A percentile compares a stretch with the other conserved stretches of the same genome.
Conservation (phyloP, 2,113 vertebrate genomes). For the Heloderma charlesbogerti region DNA sequence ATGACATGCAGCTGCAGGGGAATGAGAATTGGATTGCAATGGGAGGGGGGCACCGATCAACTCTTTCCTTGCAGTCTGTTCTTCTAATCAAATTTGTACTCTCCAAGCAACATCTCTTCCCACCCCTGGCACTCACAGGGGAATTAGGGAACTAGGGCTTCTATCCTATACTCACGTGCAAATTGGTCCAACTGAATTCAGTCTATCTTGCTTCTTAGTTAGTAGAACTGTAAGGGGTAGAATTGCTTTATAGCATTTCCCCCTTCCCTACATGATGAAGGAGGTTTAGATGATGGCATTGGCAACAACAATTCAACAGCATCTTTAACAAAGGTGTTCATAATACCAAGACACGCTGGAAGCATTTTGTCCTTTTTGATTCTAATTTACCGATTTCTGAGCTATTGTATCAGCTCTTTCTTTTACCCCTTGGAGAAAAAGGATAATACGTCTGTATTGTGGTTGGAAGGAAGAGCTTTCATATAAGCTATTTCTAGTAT, state of each 20-base stretch:
- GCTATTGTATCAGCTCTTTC: slow-evolving; percentile 62
- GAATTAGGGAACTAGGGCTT: no score
- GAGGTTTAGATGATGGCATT: slow-evolving; percentile 42
- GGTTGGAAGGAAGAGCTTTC: slow-evolving; percentile 61
- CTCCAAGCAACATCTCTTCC: neutral
- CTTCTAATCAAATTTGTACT: neutral
- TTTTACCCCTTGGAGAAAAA: slow-evolving; percentile 45
- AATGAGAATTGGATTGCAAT: no score
- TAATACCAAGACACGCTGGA: slow-evolving; percentile 44
- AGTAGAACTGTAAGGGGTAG: neutral
- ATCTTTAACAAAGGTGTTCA: slow-evolving; percentile 44
- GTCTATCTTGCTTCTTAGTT: no score
- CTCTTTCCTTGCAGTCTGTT: neutral
- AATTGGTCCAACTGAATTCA: no score
- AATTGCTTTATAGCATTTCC: slow-evolving; percentile 34
- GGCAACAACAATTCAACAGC: slow-evolving; percentile 23
- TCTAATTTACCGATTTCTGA: slow-evolving; percentile 54
- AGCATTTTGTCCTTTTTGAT: slow-evolving; percentile 57
- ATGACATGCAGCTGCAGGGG: no score
- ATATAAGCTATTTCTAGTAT: slow-evolving; percentile 63
- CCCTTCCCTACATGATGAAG: slow-evolving; percentile 17
- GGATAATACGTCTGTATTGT: slow-evolving; percentile 58
- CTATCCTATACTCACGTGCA: no score
- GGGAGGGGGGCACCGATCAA: no score
- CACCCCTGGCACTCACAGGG: no score